Percentiles rank a stretch among this genome's conserved stretches.
Conservation (phyloP, 2,888 invertebrate genomes). For the Nephrotoma flavescens region DNA sequence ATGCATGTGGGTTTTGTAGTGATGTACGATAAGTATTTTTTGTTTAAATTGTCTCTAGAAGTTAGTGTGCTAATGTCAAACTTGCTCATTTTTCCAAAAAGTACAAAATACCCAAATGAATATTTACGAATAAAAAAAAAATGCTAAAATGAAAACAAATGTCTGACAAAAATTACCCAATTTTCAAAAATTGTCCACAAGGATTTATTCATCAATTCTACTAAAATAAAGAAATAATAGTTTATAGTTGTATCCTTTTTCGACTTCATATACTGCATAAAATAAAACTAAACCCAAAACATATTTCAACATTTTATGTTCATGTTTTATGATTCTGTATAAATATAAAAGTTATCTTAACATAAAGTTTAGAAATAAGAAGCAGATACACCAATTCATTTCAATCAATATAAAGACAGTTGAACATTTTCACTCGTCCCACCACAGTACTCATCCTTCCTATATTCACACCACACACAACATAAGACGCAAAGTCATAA, state of each 20-base stretch:
- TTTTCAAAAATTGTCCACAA: not conserved
- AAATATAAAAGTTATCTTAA: not conserved
- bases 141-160: no score
- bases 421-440: not conserved
- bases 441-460: not conserved
- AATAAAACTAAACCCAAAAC: not conserved
- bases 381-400: not conserved
- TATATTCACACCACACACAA: not conserved
- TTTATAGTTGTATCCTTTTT: not conserved
- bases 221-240: not conserved
- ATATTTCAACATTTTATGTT: not conserved
- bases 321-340: not conserved
- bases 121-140: no score
- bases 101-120: no score
- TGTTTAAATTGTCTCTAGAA: no score
- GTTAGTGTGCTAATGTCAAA: no score
- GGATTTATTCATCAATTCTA: not conserved
- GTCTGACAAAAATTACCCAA: not conserved
- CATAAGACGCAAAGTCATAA: not conserved
- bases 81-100: no score
- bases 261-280: not conserved
- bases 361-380: not conserved
- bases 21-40: not conserved
- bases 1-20: not conserved
- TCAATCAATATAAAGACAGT: not conserved